These are phyloP conservation scores for Drosophila birchii DNA, from an alignment of 2,888 invertebrate species.

Conservation along the genomic window DNA sequence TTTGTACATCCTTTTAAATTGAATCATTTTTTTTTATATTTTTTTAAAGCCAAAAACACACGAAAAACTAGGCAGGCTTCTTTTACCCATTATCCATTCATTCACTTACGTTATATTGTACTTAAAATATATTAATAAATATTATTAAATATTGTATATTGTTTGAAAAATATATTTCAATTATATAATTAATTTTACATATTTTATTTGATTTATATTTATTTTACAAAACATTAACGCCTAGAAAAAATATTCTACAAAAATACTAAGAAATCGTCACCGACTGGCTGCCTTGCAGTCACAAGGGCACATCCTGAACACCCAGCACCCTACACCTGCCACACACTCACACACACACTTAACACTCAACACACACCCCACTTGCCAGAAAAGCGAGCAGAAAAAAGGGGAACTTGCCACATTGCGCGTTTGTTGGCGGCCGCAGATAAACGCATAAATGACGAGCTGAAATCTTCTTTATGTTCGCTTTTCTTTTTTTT, in stretches of 20 bases:
- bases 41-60: no score
- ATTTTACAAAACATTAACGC: background rate
- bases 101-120: no score
- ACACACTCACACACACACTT: constrained; percentile 16
- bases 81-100: no score
- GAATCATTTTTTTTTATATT: no score
- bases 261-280: background rate
- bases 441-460: constrained; percentile 78
- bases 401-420: constrained; percentile 49
- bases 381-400: constrained; percentile 15
- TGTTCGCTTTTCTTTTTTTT: constrained; percentile 21
- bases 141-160: background rate
- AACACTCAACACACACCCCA: constrained; percentile 19
- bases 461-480: constrained; percentile 75
- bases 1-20: no score
- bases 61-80: no score
- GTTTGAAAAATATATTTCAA: background rate
- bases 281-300: constrained; percentile 13
- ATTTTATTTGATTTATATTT: background rate
- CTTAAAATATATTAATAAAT: no score
- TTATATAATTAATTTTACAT: background rate
- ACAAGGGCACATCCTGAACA: constrained; percentile 29
- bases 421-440: constrained; percentile 64
- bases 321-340: constrained; percentile 32
- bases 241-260: background rate